phyloP scores from a whole-genome alignment of 1,140 invertebrate species.

The Phenacoccus solenopsis region DNA sequence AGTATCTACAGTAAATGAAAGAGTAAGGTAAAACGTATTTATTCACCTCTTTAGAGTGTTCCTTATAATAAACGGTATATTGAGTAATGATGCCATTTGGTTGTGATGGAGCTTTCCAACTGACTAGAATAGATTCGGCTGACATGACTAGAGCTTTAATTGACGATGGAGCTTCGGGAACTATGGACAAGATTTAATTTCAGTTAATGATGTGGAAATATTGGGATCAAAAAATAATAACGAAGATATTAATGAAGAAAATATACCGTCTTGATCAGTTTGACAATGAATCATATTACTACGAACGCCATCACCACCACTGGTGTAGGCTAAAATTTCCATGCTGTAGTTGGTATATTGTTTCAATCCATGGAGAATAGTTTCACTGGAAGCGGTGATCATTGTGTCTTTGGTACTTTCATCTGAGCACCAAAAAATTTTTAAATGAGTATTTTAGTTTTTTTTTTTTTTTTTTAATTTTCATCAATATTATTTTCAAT shows the following conservation, averaged over 20 bases:
- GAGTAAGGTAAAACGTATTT: not conserved
- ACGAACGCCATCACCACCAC: slow-evolving; percentile 88
- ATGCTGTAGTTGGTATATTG: slow-evolving; percentile 97
- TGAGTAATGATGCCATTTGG: slow-evolving; percentile 86
- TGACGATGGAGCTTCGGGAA: slow-evolving; percentile 79
- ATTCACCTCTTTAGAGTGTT: slow-evolving; percentile 47
- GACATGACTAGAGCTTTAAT: slow-evolving; percentile 89
- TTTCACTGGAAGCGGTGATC: slow-evolving; percentile 81
- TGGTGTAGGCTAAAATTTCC: slow-evolving; percentile 87
- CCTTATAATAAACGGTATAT: slow-evolving; percentile 83
- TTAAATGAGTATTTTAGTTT: no score
- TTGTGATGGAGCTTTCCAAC: slow-evolving; percentile 81
- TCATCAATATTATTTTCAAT: no score
- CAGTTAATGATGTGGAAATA: no score
- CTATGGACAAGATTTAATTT: slow-evolving; percentile 47
- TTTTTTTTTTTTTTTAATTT: no score
- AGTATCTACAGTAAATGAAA: slow-evolving; percentile 12
- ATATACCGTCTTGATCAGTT: slow-evolving; percentile 85
- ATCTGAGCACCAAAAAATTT: slow-evolving; percentile 45
- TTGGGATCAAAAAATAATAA: no score
- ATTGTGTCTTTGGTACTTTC: slow-evolving; percentile 83
- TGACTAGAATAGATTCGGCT: slow-evolving; percentile 76
- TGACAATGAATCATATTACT: slow-evolving; percentile 79
- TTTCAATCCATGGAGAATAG: slow-evolving; percentile 78
- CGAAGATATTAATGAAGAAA: no score